phyloP scores from a whole-genome alignment of 2,797 vertebrate species.

The Aplochiton taeniatus region DNA sequence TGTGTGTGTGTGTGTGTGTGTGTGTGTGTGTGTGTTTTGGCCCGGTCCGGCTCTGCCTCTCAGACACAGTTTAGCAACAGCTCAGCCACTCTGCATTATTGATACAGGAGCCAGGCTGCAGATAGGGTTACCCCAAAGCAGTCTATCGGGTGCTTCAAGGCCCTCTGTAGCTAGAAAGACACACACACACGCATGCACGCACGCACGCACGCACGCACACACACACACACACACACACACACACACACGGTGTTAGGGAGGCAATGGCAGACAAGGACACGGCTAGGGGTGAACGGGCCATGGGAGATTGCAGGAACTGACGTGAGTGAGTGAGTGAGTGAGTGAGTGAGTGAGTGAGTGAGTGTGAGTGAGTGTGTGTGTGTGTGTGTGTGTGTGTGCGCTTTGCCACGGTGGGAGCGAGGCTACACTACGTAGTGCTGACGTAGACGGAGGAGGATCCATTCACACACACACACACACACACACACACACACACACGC shows the following conservation, averaged over 20 bases:
- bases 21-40: conserved; percentile 54
- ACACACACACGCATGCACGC: conserved; percentile 49
- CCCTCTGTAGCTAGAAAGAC: conserved; percentile 67
- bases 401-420: conserved; percentile 57
- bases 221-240: conserved; percentile 26
- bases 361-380: neutral
- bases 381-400: neutral
- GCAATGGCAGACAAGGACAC: neutral
- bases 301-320: conserved; percentile 52
- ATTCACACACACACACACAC: conserved; percentile 22
- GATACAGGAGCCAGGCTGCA: conserved; percentile 75
- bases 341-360: conserved; percentile 44
- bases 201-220: conserved; percentile 38
- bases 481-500: conserved; percentile 53
- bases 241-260: conserved; percentile 3
- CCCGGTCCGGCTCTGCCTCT: conserved; percentile 76
- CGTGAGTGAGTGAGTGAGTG: neutral
- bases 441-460: conserved; percentile 67
- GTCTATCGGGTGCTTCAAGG: conserved; percentile 71
- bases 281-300: conserved; percentile 13
- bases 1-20: neutral
- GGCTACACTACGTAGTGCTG: conserved; percentile 64
- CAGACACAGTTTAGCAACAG: conserved; percentile 82
- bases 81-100: conserved; percentile 85
- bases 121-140: conserved; percentile 86